Base-by-base conservation (phyloP, 2,113 vertebrate genomes). In the Oncorhynchus tshawytscha region DNA sequence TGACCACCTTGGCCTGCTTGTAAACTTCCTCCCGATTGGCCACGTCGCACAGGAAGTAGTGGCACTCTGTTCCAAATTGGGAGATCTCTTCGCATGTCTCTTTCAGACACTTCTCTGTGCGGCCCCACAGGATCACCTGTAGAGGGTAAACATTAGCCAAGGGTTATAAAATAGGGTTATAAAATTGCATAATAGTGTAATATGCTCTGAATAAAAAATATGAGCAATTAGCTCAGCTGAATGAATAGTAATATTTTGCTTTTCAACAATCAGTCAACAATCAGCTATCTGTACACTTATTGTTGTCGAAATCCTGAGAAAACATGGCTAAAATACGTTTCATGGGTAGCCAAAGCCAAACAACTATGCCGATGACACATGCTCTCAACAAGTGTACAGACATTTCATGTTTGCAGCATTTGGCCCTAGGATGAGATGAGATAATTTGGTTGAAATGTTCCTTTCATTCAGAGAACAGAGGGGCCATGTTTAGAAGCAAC, bases 11-110 rank as follows among this genome's bases (percentile, higher is more conserved):
- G 86, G 98, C 98, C 31, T 96, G 96, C 75, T 88, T 94, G 86
- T 99, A 99, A 27, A 99, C 98, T 25, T 99, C 97, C 78, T 99
- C 97, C n/a, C 96, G 91, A 76, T 98, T 99, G 31, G 96, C 97
- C 16, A 99, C 97, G 0, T 99, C 97, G 0, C 98, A 99, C 76
- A 99, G 78, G 85, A 98, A 97, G 86, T 98, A 99, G 82, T 97
- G 93, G 82, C 98, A 98, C 84, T 99, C 98, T 0, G 95, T 95
- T 57, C 98, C 98, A 93, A 85, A 91, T 45, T 45, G 90, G 70
- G 90, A 90, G 80, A 99, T 96, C 88, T 98, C 97, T 74, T 97
- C 95, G 0, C 89, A 90, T 0, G 97, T 95, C 85, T 98, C 97
- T 87, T 95, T 96, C 68, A 99, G 94, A 82, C 96, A 97, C 54